Evolutionary conservation across 2,113 vertebrate species (phyloP), one percentile per base, ranked within the genome.

Genomic region (Seriola dumerili): DNA sequence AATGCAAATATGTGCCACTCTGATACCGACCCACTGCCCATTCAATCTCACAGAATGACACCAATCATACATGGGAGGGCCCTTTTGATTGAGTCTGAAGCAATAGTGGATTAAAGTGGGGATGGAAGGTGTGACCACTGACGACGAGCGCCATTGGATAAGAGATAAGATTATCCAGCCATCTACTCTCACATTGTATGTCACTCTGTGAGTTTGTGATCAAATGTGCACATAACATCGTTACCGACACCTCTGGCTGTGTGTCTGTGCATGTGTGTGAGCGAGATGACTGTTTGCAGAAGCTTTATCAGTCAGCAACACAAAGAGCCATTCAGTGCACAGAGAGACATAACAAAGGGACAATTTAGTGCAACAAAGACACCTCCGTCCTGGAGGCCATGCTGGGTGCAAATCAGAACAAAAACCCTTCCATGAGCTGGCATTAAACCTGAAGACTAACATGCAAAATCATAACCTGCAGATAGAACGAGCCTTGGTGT

Each of bases 1-100:
- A 96, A 96, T 96, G 94, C 94, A 94, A 96, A 97, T 96, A 89
- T 13, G 85, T 89, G 91, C 85, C 90, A 84, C 84, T 94, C 73
- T 83, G 50, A 23, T 89, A 81, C 75, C 66, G 61, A 50, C 87
- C 74, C 3, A 58, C 90, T 85, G 93, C 87, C 95, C 93, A 92
- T 93, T 93, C 92, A 89, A 87, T 81, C 86, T 90, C 91, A 85
- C 86, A 90, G 87, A 92, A 91, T 88, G 94, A 95, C 89, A 91
- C 89, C 91, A 94, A 91, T 95, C 95, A 95, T 90, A 95, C 5
- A 32, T 76, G 46, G 46, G 86, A 80, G 58, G 88, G 75, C 76
- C 83, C 58, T 90, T 92, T 88, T 93, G 55, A 76, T 63, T 59
- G 76, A 46, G 66, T 75, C 36, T 42, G 55, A 61, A 13, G 36